A percentile compares a stretch with the other conserved stretches of the same genome.
Conservation (phyloP, 2,888 invertebrate genomes). For the Drosophila acutilabella region DNA sequence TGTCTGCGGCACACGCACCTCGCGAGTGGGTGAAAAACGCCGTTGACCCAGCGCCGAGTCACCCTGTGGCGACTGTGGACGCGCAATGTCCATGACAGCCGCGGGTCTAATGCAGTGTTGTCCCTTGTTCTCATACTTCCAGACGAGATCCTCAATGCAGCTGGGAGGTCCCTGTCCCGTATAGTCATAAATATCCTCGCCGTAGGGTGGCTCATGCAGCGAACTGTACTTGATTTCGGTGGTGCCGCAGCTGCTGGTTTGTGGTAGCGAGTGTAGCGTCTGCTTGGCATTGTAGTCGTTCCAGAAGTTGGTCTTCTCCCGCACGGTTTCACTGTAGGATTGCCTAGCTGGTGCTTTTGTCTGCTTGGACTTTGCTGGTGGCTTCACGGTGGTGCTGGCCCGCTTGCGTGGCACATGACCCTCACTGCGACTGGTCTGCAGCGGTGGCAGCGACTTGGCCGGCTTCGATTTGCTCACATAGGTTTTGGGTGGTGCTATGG, state of each 20-base stretch:
- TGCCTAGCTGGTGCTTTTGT: constrained; percentile 30
- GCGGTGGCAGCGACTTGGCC: constrained; percentile 36
- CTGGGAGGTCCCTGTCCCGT: constrained; percentile 78
- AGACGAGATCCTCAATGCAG: constrained; percentile 84
- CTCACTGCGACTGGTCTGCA: constrained; percentile 73
- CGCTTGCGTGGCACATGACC: constrained; percentile 76
- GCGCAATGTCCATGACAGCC: constrained; percentile 56
- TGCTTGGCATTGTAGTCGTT: constrained; percentile 84
- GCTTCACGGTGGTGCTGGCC: constrained; percentile 61
- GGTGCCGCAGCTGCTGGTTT: constrained; percentile 86
- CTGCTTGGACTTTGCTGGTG: constrained; percentile 66
- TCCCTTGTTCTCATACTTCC: constrained; percentile 81
- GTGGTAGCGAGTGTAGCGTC: constrained; percentile 85
- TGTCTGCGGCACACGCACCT: constrained; percentile 85
- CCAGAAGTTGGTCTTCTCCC: constrained; percentile 90
- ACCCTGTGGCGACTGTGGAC: constrained; percentile 65
- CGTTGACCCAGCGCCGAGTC: constrained; percentile 29
- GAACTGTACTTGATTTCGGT: constrained; percentile 89
- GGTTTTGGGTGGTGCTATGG: constrained; percentile 65
- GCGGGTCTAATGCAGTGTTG: constrained; percentile 19
- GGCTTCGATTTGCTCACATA: constrained; percentile 58
- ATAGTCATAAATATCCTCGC: constrained; percentile 63
- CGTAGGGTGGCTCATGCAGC: constrained; percentile 66
- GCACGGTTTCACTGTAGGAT: constrained; percentile 87
- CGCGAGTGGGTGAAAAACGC: constrained; percentile 82